Evolutionary conservation across 2,888 invertebrate genomes (phyloP), one percentile per base, ranked within the genome.

Genomic region (Melinaea marsaeus): DNA sequence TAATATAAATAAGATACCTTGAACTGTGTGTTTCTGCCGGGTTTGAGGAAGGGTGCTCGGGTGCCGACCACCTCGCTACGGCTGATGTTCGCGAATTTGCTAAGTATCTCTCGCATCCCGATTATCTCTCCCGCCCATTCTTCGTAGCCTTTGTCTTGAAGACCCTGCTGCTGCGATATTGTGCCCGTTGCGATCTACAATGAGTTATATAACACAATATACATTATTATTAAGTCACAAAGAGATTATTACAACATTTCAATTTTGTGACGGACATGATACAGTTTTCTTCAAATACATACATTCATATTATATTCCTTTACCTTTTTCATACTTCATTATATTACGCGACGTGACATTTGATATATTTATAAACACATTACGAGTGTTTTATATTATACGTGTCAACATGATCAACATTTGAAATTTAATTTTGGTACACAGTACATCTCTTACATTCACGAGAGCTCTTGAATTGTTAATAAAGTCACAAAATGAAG

Each of bases 61-160:
- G 97, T 94, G 58, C 97, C 97, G 45, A 96, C 95, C 48, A 97
- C 93, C 78, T 97, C 97, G 61, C 93, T 93, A 58, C 93, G 93
- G 13, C 96, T 94, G 66, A 97, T 93, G 83, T 97, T 97, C 9
- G 97, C 92, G 79, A 97, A 97, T 77, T 94, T 93, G 68, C 93
- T 92, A 34, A 97, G 90, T 74, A 97, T 96, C 83, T 97, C 96
- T 68, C 97, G 92, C 97, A 97, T 97, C 58, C 97, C 97, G 74
- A 97, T 95, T 96, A 97, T 97, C 88, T 97, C 97, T 33, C 96
- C 96, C 0, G 95, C 95, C 97, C 97, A 98, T 82, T 96, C 96
- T 88, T 97, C 97, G 83, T 97, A 96, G 61, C 95, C 95, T 83
- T 96, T 95, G 84, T 96, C 96, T 87, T 98, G 96, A 9, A 98